Conservation (phyloP, 2,797 vertebrate genomes). For the Sylvia borin region DNA sequence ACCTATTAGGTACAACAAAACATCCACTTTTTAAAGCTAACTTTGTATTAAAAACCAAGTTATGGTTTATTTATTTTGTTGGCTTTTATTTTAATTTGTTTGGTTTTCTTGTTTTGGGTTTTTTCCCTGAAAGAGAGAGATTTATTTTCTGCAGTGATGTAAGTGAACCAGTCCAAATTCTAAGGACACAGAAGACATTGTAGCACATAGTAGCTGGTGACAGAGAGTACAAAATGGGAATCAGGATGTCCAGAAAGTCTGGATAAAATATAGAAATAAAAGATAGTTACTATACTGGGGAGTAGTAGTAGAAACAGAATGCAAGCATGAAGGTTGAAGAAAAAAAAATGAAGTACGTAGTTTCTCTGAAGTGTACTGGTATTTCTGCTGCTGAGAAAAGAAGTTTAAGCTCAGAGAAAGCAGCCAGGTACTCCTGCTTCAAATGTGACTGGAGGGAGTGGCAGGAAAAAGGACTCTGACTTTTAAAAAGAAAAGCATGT, state of each 20-base stretch:
- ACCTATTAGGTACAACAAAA: background rate
- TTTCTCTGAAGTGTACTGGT: background rate
- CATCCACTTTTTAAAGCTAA: background rate
- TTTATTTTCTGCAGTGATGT: background rate
- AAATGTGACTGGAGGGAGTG: background rate
- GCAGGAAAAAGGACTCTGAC: background rate
- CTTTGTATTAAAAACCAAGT: background rate
- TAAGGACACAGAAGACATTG: background rate
- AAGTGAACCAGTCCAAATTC: background rate
- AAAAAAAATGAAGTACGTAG: background rate
- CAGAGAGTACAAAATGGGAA: background rate
- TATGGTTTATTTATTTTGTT: background rate
- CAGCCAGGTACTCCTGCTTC: background rate
- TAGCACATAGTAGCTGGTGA: background rate
- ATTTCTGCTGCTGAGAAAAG: background rate
- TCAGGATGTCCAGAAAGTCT: background rate
- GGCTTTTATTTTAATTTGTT: background rate
- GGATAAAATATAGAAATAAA: background rate
- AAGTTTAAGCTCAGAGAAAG: background rate
- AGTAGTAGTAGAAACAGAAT: background rate
- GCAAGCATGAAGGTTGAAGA: background rate
- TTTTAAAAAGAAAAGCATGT: background rate
- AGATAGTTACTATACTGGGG: background rate
- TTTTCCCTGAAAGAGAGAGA: background rate
- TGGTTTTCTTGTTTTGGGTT: background rate